phyloP scores from a whole-genome alignment of 2,888 invertebrate genomes.

The Gymnocheta viridis region DNA sequence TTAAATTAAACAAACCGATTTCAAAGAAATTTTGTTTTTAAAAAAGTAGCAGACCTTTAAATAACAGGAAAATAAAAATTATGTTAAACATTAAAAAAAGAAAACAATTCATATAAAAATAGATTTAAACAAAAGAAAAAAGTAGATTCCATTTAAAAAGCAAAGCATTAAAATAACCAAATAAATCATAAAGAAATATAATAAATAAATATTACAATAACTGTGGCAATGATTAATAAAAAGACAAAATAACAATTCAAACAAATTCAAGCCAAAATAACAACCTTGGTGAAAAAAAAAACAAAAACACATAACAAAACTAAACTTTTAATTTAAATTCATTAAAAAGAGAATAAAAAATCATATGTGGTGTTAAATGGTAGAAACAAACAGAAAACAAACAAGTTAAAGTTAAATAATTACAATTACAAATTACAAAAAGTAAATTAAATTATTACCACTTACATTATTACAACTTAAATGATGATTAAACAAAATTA shows the following conservation, averaged over 20 bases:
- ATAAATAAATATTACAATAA: constrained; percentile 79
- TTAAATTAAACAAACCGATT: neutral
- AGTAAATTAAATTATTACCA: constrained; percentile 14
- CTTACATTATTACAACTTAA: constrained; percentile 27
- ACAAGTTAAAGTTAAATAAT: no score
- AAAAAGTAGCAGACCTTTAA: constrained; percentile 47
- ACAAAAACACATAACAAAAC: constrained; percentile 35
- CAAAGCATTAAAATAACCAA: constrained; percentile 41
- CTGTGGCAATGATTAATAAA: constrained; percentile 75
- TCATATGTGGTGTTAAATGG: constrained; percentile 36
- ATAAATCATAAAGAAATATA: constrained; percentile 59
- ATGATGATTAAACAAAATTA: constrained; percentile 21
- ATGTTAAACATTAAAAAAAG: constrained; percentile 25
- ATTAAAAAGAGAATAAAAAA: constrained; percentile 37
- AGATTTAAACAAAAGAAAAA: constrained; percentile 21
- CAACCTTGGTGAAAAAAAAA: constrained; percentile 49
- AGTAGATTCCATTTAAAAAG: constrained; percentile 39
- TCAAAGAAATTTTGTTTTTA: constrained; percentile 3
- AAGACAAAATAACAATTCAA: constrained; percentile 9
- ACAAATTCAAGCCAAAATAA: constrained; percentile 57
- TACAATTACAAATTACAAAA: no score
- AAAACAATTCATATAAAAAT: constrained; percentile 37
- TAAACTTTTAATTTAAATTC: constrained; percentile 46
- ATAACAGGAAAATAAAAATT: constrained; percentile 31
- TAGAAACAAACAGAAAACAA: constrained; percentile 41